Conservation (phyloP, 2,888 invertebrate genomes). For the Lasioglossum malachurum region DNA sequence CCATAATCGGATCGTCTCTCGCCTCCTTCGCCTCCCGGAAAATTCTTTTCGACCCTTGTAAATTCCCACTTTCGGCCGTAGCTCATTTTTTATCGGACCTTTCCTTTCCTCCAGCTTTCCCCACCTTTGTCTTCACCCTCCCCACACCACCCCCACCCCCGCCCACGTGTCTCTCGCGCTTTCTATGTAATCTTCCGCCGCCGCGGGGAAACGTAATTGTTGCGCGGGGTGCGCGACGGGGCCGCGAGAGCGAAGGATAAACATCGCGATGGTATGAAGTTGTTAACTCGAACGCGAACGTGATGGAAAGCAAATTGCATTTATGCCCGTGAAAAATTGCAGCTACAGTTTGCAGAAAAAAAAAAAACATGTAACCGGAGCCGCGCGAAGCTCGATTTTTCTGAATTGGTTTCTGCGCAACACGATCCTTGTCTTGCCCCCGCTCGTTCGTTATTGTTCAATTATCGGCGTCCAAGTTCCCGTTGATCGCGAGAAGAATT, state of each 20-base stretch:
- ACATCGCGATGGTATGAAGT: constrained; percentile 35
- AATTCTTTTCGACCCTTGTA: constrained; percentile 12
- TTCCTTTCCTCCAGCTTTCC: neutral
- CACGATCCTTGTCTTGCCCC: neutral
- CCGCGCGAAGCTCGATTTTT: constrained; percentile 1
- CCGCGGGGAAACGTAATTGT: constrained; percentile 34
- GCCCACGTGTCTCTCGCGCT: neutral
- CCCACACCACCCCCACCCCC: neutral
- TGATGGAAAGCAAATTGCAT: constrained; percentile 47
- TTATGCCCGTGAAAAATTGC: constrained; percentile 33
- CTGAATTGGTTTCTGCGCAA: neutral
- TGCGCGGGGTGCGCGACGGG: constrained; percentile 1
- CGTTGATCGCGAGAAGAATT: neutral
- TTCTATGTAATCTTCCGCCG: constrained; percentile 1
- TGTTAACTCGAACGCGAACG: constrained; percentile 45
- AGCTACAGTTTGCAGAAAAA: neutral
- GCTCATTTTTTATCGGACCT: constrained; percentile 7
- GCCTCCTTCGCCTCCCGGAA: neutral
- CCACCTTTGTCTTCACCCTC: neutral
- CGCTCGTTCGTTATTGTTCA: neutral
- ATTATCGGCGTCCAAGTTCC: neutral
- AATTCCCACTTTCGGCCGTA: constrained; percentile 18
- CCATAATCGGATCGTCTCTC: constrained; percentile 50
- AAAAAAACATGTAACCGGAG: neutral
- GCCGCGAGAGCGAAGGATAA: constrained; percentile 21